Evolutionary conservation across 1,140 invertebrate genomes (phyloP).

Genomic region (Neomicropteryx cornuta): DNA sequence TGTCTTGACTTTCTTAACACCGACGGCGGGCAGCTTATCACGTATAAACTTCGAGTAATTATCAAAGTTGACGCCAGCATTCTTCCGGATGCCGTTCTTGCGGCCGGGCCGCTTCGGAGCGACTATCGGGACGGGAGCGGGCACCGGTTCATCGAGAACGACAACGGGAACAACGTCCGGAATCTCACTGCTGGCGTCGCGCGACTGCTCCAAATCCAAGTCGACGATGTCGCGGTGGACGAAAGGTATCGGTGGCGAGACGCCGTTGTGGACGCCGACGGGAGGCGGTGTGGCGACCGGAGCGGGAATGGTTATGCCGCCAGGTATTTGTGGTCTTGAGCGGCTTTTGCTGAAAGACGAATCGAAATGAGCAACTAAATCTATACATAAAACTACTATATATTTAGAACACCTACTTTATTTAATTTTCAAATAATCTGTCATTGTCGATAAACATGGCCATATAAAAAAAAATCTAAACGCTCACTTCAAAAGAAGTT

Average conservation of each 20-base stretch:
- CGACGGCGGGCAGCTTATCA: conserved; percentile 12
- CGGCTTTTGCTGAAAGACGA: too few relatives aligned
- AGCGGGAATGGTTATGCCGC: conserved; percentile 11
- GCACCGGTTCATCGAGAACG: too few relatives aligned
- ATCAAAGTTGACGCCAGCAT: conserved; percentile 9
- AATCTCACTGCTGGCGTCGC: conserved; percentile 7
- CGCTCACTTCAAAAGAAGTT: too few relatives aligned
- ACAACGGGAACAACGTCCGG: background rate
- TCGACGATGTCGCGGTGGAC: conserved; percentile 3
- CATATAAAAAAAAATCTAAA: too few relatives aligned
- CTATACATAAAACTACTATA: too few relatives aligned
- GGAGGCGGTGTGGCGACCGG: conserved; percentile 10
- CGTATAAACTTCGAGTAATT: conserved; percentile 15
- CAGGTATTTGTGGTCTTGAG: conserved; percentile 14
- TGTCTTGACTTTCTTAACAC: conserved; percentile 16
- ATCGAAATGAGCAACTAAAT: too few relatives aligned
- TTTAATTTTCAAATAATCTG: too few relatives aligned
- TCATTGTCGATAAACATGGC: too few relatives aligned
- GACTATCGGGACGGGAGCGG: too few relatives aligned
- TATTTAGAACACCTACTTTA: too few relatives aligned
- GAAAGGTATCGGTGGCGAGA: conserved; percentile 11
- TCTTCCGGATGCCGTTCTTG: conserved; percentile 16
- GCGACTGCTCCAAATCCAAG: too few relatives aligned
- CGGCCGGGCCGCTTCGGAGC: conserved; percentile 8
- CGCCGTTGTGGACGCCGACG: conserved; percentile 11